These are phyloP conservation scores for Paragorgia papillata DNA, from an alignment of 92 coral and sea anemone genomes.

Conservation along the genomic window DNA sequence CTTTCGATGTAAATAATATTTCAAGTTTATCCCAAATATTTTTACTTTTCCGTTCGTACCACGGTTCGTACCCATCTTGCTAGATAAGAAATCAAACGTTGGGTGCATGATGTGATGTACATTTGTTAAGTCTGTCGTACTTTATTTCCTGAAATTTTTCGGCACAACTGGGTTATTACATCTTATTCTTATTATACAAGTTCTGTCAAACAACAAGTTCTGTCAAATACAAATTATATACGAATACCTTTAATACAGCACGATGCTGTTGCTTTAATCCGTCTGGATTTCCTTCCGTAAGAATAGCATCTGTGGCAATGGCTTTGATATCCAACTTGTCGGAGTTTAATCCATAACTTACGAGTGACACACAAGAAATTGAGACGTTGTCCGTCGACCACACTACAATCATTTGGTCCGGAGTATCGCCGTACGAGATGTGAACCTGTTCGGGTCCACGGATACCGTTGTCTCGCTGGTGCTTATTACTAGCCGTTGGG, in stretches of 20 bases:
- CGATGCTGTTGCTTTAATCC: slow-evolving; percentile 72
- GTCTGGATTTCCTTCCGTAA: slow-evolving; percentile 76
- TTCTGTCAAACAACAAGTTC: no score
- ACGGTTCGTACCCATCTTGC: no score
- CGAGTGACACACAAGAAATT: slow-evolving; percentile 56
- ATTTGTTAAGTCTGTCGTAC: no score
- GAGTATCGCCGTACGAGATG: slow-evolving; percentile 68
- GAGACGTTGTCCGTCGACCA: slow-evolving; percentile 67
- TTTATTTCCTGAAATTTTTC: no score
- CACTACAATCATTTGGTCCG: slow-evolving; percentile 67
- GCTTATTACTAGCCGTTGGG: background rate
- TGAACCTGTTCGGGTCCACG: slow-evolving; percentile 78
- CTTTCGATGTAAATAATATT: no score
- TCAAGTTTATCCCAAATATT: no score
- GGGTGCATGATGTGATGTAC: no score
- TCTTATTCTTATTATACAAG: no score
- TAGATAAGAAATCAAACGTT: no score
- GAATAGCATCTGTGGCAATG: slow-evolving; percentile 55
- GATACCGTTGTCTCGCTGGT: slow-evolving; percentile 9
- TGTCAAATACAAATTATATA: no score
- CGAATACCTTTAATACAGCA: slow-evolving; percentile 63
- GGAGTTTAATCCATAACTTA: slow-evolving; percentile 65
- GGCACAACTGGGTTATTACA: no score
- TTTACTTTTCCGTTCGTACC: no score
- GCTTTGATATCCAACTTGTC: slow-evolving; percentile 58